Conservation (phyloP, 2,113 vertebrate genomes). For the Rhinoptilus africanus region DNA sequence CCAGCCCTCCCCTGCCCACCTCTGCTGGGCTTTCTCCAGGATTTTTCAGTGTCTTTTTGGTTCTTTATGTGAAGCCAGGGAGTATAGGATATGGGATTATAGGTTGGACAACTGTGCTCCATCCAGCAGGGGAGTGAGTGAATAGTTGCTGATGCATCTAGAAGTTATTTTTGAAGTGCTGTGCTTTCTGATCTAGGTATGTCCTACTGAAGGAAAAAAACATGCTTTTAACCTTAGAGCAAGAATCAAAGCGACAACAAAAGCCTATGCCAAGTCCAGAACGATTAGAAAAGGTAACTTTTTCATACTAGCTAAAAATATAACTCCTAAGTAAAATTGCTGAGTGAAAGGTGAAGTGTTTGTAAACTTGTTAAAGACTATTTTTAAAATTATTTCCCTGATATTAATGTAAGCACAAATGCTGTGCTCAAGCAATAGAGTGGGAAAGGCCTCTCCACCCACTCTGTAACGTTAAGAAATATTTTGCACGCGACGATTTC, state of each 20-base stretch:
- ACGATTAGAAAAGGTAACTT: slow-evolving; percentile 86
- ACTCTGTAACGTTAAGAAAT: neutral
- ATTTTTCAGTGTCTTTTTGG: neutral
- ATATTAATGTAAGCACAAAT: neutral
- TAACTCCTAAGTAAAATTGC: neutral
- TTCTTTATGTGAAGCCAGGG: neutral
- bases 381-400: neutral
- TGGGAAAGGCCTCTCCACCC: neutral
- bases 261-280: slow-evolving; percentile 91
- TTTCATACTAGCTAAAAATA: neutral
- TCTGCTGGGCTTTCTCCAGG: neutral
- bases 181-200: slow-evolving; percentile 82
- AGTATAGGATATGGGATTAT: neutral
- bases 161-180: neutral
- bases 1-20: neutral
- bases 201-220: slow-evolving; percentile 95
- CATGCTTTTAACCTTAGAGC: slow-evolving; percentile 91
- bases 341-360: neutral
- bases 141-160: neutral
- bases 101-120: neutral
- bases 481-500: neutral
- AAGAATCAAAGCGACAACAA: slow-evolving; percentile 87
- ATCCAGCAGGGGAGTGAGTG: neutral
- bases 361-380: neutral
- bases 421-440: neutral